phyloP scores from a whole-genome alignment of 2,113 vertebrate species.

The Egretta garzetta region DNA sequence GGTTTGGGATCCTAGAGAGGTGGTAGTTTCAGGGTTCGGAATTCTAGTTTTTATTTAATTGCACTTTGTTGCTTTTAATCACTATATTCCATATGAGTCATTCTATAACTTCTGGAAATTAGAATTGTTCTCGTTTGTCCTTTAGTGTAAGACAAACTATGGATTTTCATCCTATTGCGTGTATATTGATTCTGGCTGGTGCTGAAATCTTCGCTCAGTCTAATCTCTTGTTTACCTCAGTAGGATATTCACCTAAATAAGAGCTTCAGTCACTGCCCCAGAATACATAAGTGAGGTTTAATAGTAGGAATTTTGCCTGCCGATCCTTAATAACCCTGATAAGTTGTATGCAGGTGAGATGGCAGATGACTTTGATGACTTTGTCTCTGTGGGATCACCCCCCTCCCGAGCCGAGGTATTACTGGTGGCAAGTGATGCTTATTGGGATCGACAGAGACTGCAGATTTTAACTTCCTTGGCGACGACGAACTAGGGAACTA shows the following conservation, averaged over 20 bases:
- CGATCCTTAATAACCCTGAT: background rate
- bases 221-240: background rate
- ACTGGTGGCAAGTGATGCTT: background rate
- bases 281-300: background rate
- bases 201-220: background rate
- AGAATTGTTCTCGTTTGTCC: background rate
- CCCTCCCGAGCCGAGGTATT: background rate
- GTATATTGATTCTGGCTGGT: background rate
- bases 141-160: background rate
- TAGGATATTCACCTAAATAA: background rate
- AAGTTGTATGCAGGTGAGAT: background rate
- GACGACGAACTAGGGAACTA: background rate
- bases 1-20: background rate
- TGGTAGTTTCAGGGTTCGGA: background rate
- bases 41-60: background rate
- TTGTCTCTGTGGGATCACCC: background rate
- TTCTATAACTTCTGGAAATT: background rate
- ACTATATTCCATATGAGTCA: background rate
- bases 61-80: background rate
- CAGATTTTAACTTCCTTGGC: background rate
- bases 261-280: background rate
- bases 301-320: background rate
- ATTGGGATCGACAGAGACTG: background rate
- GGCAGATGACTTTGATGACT: background rate
- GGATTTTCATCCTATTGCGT: background rate